Evolutionary conservation across 2,888 invertebrate species (phyloP).

Genomic region (Eilema griseolum): DNA sequence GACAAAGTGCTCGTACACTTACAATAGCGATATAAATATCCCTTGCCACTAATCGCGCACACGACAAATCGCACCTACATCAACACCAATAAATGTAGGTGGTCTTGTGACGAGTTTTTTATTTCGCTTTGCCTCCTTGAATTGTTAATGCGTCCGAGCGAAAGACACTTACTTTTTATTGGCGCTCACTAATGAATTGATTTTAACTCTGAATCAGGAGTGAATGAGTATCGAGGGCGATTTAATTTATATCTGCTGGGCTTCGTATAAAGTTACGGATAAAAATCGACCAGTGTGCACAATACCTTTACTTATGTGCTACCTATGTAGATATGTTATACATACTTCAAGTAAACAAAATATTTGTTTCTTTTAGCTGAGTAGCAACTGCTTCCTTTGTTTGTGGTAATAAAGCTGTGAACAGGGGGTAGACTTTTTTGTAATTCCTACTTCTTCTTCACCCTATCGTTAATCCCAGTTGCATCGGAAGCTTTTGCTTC

Average conservation of each 20-base stretch:
- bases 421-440: not conserved
- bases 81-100: slow-evolving; percentile 54
- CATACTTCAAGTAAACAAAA: not conserved
- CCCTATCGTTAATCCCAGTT: too few species aligned
- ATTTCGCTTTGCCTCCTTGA: slow-evolving; percentile 57
- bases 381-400: not conserved
- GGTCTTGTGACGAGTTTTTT: slow-evolving; percentile 55
- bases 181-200: slow-evolving; percentile 64
- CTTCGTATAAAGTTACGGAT: slow-evolving; percentile 43
- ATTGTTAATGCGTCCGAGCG: slow-evolving; percentile 67
- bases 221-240: slow-evolving; percentile 46
- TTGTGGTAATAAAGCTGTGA: not conserved
- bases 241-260: slow-evolving; percentile 49
- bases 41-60: slow-evolving; percentile 42
- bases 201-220: slow-evolving; percentile 59
- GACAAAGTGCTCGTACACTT: slow-evolving; percentile 9
- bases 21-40: slow-evolving; percentile 27
- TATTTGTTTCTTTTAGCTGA: not conserved
- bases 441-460: too few species aligned
- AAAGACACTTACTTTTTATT: slow-evolving; percentile 58
- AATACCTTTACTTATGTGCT: slow-evolving; percentile 16
- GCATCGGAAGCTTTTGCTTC: too few species aligned
- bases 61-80: slow-evolving; percentile 51
- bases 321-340: slow-evolving; percentile 6
- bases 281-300: slow-evolving; percentile 32